Evolutionary conservation across 2,113 vertebrate genomes (phyloP), one percentile per base, ranked within the genome.

Genomic region (Alectura lathami): DNA sequence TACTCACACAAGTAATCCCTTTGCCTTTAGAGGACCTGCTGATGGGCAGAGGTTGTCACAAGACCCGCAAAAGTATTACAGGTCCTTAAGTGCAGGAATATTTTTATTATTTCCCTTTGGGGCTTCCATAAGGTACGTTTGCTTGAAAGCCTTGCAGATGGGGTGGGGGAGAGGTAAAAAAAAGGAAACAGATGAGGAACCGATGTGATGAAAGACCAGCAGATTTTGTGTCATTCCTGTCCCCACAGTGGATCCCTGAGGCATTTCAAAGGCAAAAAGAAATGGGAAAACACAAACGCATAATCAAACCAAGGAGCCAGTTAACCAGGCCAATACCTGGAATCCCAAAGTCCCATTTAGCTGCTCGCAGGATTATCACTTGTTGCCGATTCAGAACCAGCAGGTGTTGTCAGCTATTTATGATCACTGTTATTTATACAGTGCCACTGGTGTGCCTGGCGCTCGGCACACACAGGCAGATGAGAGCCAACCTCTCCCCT

Each of bases 391-490:
- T 88, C 74, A 42, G 82, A 56, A 51, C 81, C 92, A 89, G 96
- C 95, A 91, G 95, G 95, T 87, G 95, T 79, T 87, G 89, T 86
- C 93, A 75, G 96, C 89, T 87, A 29, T 86, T 94, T 93, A 53
- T 9, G 56, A 75, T 40, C 27, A 1, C 69, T 17, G 81, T 54
- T 67, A 84, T 85, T 95, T 85, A 92, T 60, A 56, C 62, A 4
- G 92, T 72, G 87, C 74, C 26, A 17, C 85, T 77, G 78, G 81
- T 86, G 82, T 1, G 69, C 66, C 75, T 66, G 94, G 86, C 18
- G 43, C 66, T 85, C n/a, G 7, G 84, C 72, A 72, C 80, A 54
- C 92, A 36, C 21, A 11, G 36, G 26, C 78, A n/a, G 78, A 54
- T 4, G 5, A 86, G 45, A 91, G 85, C 66, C 85, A 79, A 43